A percentile compares a stretch with the other conserved stretches of the same genome.
These are phyloP conservation scores for Conopomorpha cramerella DNA, from an alignment of 1,140 invertebrate genomes.

Conservation along the genomic window DNA sequence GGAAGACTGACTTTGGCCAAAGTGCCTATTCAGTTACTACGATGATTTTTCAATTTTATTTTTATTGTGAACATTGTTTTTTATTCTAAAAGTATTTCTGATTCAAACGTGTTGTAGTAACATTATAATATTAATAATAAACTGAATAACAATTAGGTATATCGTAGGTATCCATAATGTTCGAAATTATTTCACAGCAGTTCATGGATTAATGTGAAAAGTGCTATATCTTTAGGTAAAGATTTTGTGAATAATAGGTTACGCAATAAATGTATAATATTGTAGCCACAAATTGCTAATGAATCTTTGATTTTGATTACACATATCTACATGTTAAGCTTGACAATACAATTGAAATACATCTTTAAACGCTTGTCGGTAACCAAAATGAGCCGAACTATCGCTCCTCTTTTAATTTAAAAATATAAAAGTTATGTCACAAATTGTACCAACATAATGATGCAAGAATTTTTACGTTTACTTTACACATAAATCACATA, in stretches of 20 bases:
- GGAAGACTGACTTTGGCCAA: slow-evolving; percentile 48
- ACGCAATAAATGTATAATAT: too few relatives aligned
- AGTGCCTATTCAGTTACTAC: slow-evolving; percentile 26
- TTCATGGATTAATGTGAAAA: too few relatives aligned
- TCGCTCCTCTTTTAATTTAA: too few relatives aligned
- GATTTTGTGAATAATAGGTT: too few relatives aligned
- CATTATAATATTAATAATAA: neutral
- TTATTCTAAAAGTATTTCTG: neutral
- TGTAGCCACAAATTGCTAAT: too few relatives aligned
- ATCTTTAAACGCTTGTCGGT: slow-evolving; percentile 14
- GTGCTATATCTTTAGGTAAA: too few relatives aligned
- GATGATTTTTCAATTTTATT: neutral
- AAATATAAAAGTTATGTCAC: neutral
- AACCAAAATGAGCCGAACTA: too few relatives aligned
- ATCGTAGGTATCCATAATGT: too few relatives aligned
- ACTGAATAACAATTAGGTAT: too few relatives aligned
- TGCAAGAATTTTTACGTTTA: neutral
- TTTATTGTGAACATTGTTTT: neutral
- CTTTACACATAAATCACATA: neutral
- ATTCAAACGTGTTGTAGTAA: neutral
- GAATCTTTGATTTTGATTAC: too few relatives aligned
- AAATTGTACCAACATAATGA: neutral
- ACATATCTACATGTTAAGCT: slow-evolving; percentile 54
- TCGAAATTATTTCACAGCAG: too few relatives aligned
- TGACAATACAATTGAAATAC: slow-evolving; percentile 54